Conservation (phyloP, 2,113 vertebrate species). For the Pollachius pollachius region DNA sequence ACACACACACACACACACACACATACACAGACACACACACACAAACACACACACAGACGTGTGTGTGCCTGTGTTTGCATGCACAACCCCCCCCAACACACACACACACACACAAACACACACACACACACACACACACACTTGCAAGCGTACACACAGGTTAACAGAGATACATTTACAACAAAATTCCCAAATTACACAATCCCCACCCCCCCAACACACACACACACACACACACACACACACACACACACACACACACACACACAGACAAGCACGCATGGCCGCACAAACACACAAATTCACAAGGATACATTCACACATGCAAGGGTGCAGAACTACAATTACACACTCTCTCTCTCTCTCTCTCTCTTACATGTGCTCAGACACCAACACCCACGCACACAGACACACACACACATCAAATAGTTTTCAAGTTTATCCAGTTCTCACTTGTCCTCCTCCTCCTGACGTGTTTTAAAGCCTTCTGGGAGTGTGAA, state of each 20-base stretch:
- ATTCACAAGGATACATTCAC: constrained; percentile 16
- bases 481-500: constrained; percentile 49
- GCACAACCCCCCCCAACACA: neutral
- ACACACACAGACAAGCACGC: constrained; percentile 30
- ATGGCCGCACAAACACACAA: constrained; percentile 37
- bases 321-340: neutral
- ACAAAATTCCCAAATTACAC: neutral
- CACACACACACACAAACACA: neutral
- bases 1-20: neutral
- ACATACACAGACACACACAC: constrained; percentile 3
- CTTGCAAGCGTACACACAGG: neutral
- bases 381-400: neutral
- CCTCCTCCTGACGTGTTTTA: too few relatives aligned
- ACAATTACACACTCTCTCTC: neutral
- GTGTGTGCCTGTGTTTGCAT: neutral
- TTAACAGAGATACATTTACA: too few relatives aligned
- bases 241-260: neutral
- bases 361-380: neutral
- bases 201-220: constrained; percentile 15
- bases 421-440: neutral
- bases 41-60: neutral
- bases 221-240: neutral
- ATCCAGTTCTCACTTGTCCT: too few relatives aligned
- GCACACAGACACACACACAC: neutral
- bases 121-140: neutral